Conservation (phyloP, 2,797 vertebrate species). For the Percopsis omiscomaycus region DNA sequence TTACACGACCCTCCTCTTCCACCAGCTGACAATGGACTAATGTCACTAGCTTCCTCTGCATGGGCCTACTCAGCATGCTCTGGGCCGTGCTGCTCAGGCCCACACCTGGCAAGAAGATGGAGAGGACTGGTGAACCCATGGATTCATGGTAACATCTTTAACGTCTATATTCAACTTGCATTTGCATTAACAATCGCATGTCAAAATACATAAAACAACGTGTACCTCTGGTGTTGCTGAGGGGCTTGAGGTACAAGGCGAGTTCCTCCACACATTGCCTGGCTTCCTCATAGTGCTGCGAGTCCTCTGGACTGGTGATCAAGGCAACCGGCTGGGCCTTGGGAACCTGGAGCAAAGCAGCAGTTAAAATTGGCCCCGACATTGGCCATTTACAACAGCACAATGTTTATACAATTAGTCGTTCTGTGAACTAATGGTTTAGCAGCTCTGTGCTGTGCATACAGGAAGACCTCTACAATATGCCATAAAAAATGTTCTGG, state of each 20-base stretch:
- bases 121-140: constrained; percentile 2
- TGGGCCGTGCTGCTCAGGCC: constrained; percentile 94
- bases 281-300: constrained; percentile 97
- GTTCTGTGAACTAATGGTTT: background rate
- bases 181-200: too few species aligned
- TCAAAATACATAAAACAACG: background rate
- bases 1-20: constrained; percentile 95
- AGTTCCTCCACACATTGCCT: constrained; percentile 97
- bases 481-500: constrained; percentile 1
- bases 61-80: constrained; percentile 95
- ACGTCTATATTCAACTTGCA: too few species aligned
- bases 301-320: constrained; percentile 92
- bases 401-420: background rate
- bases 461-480: background rate
- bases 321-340: constrained; percentile 93
- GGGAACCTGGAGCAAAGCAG: constrained; percentile 81
- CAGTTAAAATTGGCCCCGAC: constrained; percentile 1
- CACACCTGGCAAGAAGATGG: constrained; percentile 79
- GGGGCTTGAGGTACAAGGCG: constrained; percentile 98
- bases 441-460: background rate
- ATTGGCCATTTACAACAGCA: background rate
- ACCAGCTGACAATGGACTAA: constrained; percentile 97
- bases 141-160: background rate
- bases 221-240: constrained; percentile 95
- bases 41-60: constrained; percentile 97